Base-by-base conservation (phyloP, 1,140 invertebrate genomes). In the Akabosia matsudoensis region DNA sequence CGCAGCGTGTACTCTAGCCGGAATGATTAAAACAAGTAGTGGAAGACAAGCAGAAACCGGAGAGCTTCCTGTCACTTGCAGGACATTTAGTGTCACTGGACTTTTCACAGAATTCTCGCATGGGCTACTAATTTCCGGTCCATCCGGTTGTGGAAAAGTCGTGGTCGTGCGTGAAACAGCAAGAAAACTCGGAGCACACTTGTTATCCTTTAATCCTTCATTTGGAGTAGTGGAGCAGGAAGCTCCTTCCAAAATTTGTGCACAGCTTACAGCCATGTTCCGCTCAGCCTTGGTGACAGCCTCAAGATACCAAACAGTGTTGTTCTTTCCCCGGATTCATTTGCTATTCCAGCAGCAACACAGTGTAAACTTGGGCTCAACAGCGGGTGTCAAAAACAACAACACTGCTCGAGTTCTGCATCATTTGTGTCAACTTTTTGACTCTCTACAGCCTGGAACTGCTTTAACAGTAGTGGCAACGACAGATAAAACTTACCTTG, bases 111-210 rank as follows among this genome's bases (percentile, higher is more conserved):
- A 74, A 61, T 61, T 64, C 77, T 2, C 70, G 67, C 56, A 72
- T 61, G 70, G 87, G 71, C 83, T 88, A 24, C 81, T 88, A 16
- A 80, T 88, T 24, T 84, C 82, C 82, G 87, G 87, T 10, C 87
- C 87, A 33, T 84, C 87, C 61, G 87, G 87, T 52, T 87, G 86
- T 77, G 87, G 87, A 4, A 88, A 88, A 82, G 87, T 86, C 3
- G 76, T 86, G 37, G 84, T 88, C 80, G 86, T 86, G 28, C 84
- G 79, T 34, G 67, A 76, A 26, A 61, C 82, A 10, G 78, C 75
- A 14, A 70, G 71, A 7, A 73, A 81, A 71, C 71, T 56, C 54
- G 22, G 51, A 33, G 74, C 70, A 14, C 73, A 78, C 18, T 28
- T 81, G 45, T 73, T 76, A 7, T 37, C 77, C 13, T 28, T 82